Evolutionary conservation across 2,888 invertebrate species (phyloP).

Genomic region (Meiosimyza platycephala): DNA sequence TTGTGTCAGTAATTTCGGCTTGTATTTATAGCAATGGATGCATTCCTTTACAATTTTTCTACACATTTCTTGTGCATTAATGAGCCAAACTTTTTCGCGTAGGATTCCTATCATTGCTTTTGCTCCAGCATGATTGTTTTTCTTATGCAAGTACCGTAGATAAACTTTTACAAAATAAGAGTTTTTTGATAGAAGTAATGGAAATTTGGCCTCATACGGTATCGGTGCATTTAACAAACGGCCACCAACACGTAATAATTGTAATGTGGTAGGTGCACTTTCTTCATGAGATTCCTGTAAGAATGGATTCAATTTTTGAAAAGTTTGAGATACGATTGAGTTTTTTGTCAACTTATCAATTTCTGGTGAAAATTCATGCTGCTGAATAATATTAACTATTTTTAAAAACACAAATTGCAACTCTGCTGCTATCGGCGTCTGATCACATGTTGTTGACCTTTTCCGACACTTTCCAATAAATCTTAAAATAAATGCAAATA

Average conservation of each 20-base stretch:
- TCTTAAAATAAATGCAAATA: background rate
- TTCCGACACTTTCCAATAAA: background rate
- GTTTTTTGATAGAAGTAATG: constrained; percentile 21
- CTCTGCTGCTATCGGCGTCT: background rate
- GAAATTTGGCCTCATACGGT: constrained; percentile 34
- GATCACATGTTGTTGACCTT: background rate
- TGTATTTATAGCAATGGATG: constrained; percentile 18
- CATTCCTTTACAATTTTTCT: constrained; percentile 25
- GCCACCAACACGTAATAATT: constrained; percentile 30
- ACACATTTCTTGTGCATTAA: background rate
- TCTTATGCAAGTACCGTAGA: constrained; percentile 1
- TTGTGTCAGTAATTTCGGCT: constrained; percentile 11
- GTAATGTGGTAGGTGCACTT: constrained; percentile 16
- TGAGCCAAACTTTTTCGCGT: constrained; percentile 17
- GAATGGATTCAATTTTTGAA: constrained; percentile 29
- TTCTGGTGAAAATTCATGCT: background rate
- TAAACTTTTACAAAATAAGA: background rate
- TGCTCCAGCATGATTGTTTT: too few species aligned
- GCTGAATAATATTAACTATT: background rate
- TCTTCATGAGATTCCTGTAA: constrained; percentile 26
- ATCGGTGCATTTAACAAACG: constrained; percentile 31
- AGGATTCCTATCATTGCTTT: constrained; percentile 2
- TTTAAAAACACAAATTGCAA: background rate
- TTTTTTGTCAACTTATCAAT: background rate
- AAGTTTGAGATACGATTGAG: background rate